A percentile compares a stretch with the other conserved stretches of the same genome.
These are phyloP conservation scores for Graptemys geographica DNA, from an alignment of 2,797 vertebrate species.

Conservation along the genomic window DNA sequence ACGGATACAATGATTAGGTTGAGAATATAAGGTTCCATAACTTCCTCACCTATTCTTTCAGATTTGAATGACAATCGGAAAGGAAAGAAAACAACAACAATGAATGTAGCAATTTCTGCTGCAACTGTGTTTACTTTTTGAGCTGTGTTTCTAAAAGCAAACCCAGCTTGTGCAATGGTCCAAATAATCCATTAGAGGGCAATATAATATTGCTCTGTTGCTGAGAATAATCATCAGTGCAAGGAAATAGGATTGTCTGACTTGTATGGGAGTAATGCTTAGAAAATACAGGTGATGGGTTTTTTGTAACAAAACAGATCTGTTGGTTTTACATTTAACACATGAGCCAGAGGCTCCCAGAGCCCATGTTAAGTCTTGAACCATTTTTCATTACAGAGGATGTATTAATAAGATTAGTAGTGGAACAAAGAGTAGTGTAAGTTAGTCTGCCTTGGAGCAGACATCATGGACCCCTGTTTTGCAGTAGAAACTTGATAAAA, in stretches of 20 bases:
- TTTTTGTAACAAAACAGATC: background rate
- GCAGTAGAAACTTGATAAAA: background rate
- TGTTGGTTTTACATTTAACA: background rate
- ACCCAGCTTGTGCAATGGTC: slow-evolving; percentile 59
- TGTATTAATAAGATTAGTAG: background rate
- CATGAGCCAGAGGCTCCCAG: too few relatives aligned
- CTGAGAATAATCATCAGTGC: background rate
- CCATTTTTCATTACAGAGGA: background rate
- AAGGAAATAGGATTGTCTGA: background rate
- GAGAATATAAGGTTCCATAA: background rate
- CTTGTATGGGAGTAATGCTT: background rate
- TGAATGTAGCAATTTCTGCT: background rate
- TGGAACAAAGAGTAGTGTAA: background rate
- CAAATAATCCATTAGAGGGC: slow-evolving; percentile 79
- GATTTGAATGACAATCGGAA: background rate
- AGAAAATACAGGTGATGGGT: background rate
- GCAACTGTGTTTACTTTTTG: background rate
- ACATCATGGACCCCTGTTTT: background rate
- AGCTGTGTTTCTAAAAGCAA: background rate
- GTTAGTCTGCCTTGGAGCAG: background rate
- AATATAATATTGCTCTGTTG: slow-evolving; percentile 70
- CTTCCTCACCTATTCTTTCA: background rate
- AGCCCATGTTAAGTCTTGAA: background rate
- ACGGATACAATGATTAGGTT: background rate
- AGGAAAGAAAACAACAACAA: background rate